A percentile compares a stretch with the other conserved stretches of the same genome.
These are phyloP conservation scores for Drosophila stalkeri DNA, from an alignment of 2,888 invertebrate species.

Conservation along the genomic window DNA sequence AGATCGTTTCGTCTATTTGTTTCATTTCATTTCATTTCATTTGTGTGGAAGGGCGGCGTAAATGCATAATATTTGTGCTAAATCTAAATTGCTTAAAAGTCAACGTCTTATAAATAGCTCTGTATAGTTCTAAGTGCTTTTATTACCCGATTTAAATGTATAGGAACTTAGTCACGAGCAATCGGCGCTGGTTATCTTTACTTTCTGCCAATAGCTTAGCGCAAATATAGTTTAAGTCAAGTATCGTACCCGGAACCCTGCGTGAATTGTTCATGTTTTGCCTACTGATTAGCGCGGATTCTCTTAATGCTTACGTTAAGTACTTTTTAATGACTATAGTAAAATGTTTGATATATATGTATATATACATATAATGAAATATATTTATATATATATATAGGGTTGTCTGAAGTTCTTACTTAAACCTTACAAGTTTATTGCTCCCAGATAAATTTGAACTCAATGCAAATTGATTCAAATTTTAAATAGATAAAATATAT, in stretches of 20 bases:
- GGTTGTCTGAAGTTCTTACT: neutral
- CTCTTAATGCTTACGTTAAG: neutral
- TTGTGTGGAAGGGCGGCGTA: no score
- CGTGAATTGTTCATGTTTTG: conserved; percentile 4
- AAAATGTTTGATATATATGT: neutral
- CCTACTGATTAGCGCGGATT: conserved; percentile 11
- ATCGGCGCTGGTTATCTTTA: neutral
- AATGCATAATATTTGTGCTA: neutral
- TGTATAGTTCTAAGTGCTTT: neutral
- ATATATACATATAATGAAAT: neutral
- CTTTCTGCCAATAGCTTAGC: neutral
- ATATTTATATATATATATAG: no score
- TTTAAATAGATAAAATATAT: neutral
- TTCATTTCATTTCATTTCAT: no score
- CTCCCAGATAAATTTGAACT: neutral
- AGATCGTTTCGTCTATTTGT: no score
- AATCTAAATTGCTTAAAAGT: neutral
- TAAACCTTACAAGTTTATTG: neutral
- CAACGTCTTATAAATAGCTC: neutral
- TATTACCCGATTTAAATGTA: neutral
- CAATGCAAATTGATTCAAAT: neutral
- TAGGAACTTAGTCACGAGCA: neutral
- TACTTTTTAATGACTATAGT: neutral
- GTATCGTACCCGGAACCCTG: conserved; percentile 8
- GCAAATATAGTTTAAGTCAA: neutral